Evolutionary conservation across 2,113 vertebrate species (phyloP).

Genomic region (Pteronura brasiliensis): DNA sequence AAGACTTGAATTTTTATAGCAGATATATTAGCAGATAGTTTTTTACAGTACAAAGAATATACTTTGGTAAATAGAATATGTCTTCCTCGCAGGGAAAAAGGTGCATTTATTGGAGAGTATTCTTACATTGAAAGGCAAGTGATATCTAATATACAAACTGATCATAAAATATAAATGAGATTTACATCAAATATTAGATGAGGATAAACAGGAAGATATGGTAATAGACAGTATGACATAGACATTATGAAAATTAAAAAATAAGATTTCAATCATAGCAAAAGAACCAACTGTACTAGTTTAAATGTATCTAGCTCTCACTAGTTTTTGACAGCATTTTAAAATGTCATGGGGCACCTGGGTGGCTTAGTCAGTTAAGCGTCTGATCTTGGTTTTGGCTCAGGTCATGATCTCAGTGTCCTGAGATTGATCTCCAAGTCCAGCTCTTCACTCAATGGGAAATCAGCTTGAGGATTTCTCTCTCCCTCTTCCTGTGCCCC

Average conservation of each 20-base stretch:
- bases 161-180: background rate
- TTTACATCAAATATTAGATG: background rate
- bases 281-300: background rate
- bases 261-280: background rate
- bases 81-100: background rate
- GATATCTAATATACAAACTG: background rate
- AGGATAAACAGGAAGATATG: background rate
- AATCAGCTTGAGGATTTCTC: background rate
- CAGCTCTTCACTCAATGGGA: background rate
- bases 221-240: background rate
- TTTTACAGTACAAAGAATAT: background rate
- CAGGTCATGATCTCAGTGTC: background rate
- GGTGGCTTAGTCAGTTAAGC: background rate
- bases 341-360: background rate
- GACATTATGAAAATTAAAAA: background rate
- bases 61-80: background rate
- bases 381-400: background rate
- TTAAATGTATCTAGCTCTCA: background rate
- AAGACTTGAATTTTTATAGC: background rate
- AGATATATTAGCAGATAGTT: background rate
- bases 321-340: background rate
- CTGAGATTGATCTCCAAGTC: background rate
- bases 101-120: background rate
- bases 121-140: constrained; percentile 4
- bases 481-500: background rate